Evolutionary conservation across 2,113 vertebrate genomes (phyloP).

Genomic region (Pangasianodon gigas): DNA sequence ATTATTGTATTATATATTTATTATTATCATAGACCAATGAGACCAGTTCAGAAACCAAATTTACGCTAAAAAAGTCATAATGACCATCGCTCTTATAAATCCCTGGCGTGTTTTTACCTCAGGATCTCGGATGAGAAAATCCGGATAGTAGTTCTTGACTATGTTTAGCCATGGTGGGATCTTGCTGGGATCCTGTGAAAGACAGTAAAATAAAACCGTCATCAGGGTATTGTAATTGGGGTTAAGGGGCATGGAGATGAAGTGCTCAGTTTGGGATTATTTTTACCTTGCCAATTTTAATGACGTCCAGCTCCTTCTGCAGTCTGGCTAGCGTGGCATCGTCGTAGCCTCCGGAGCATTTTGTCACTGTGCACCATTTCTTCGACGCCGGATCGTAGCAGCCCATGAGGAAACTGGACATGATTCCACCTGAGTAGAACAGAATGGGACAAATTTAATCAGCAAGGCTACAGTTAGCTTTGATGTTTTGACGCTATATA

Average conservation of each 20-base stretch:
- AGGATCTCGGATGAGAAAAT: slow-evolving; percentile 93
- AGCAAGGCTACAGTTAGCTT: background rate
- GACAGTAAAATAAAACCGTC: background rate
- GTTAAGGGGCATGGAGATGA: background rate
- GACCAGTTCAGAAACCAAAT: no score
- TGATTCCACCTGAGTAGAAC: slow-evolving; percentile 86
- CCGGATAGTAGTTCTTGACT: slow-evolving; percentile 97
- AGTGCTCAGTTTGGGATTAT: background rate
- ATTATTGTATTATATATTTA: no score
- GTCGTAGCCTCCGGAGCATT: slow-evolving; percentile 92
- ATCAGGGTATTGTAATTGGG: background rate
- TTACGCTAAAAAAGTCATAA: no score
- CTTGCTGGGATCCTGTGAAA: slow-evolving; percentile 87
- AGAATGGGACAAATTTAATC: background rate
- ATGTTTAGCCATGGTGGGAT: slow-evolving; percentile 95
- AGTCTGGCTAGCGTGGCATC: slow-evolving; percentile 89
- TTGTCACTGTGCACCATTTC: slow-evolving; percentile 98
- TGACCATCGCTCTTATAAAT: background rate
- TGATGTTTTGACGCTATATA: background rate
- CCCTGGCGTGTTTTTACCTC: slow-evolving; percentile 74
- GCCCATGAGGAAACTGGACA: slow-evolving; percentile 99
- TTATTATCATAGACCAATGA: no score
- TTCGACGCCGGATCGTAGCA: slow-evolving; percentile 88
- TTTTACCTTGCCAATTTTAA: slow-evolving; percentile 97
- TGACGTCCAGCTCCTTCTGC: slow-evolving; percentile 92